A percentile compares a stretch with the other conserved stretches of the same genome.
These are phyloP conservation scores for Drosophila pachea DNA, from an alignment of 1,140 invertebrate genomes.

Conservation along the genomic window DNA sequence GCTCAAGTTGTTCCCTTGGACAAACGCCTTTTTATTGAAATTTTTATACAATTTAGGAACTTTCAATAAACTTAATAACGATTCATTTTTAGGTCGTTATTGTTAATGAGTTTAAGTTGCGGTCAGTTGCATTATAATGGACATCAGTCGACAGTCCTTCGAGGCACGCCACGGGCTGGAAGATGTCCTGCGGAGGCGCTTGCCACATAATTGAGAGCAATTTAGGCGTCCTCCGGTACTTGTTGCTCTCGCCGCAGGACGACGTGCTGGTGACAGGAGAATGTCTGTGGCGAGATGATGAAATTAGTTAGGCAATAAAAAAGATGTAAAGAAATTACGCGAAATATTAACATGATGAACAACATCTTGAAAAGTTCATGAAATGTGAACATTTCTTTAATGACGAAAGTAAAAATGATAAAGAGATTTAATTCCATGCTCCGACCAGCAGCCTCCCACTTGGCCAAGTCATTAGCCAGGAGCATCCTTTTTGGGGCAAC, in stretches of 20 bases:
- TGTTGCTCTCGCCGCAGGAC: constrained; percentile 16
- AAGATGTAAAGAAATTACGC: neutral
- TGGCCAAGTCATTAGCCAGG: constrained; percentile 12
- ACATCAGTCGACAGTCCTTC: constrained; percentile 8
- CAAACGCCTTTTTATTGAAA: too few species aligned
- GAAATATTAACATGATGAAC: neutral
- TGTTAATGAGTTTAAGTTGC: constrained; percentile 20
- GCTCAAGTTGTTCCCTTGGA: too few species aligned
- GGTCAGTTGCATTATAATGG: neutral
- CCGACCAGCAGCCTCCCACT: neutral
- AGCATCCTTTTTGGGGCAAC: constrained; percentile 9
- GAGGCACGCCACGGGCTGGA: constrained; percentile 44
- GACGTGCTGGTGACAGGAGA: constrained; percentile 5
- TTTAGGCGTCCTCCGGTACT: constrained; percentile 51
- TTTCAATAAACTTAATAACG: too few species aligned
- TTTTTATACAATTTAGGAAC: too few species aligned
- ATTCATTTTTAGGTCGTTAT: too few species aligned
- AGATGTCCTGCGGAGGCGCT: constrained; percentile 37
- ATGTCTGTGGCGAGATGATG: constrained; percentile 4
- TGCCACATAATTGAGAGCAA: constrained; percentile 64
- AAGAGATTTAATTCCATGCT: neutral
- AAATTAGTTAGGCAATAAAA: neutral
- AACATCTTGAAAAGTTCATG: neutral
- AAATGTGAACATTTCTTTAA: neutral
- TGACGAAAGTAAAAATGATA: neutral